phyloP scores from a whole-genome alignment of 2,797 vertebrate genomes.

The Megalops cyprinoides region DNA sequence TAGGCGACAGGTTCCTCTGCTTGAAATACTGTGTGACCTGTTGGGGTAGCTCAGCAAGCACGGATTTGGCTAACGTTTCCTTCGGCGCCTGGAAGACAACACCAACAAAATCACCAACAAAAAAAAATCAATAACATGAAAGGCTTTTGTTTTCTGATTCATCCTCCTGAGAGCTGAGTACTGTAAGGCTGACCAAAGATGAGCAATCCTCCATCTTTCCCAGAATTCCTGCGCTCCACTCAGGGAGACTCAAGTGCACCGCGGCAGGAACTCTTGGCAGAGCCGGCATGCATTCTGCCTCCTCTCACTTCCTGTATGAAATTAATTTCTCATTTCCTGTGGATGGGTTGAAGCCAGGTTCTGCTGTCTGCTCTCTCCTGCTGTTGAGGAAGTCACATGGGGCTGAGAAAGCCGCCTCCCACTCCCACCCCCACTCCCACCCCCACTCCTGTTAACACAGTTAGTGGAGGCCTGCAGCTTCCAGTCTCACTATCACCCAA shows the following conservation, averaged over 20 bases:
- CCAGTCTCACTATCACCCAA: too few species aligned
- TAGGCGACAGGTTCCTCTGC: conserved; percentile 89
- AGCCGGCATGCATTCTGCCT: conserved; percentile 28
- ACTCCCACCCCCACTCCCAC: conserved; percentile 48
- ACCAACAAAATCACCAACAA: conserved; percentile 17
- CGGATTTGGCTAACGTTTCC: conserved; percentile 95
- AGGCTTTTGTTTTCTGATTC: not conserved
- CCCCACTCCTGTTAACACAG: conserved; percentile 42
- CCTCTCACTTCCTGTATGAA: conserved; percentile 45
- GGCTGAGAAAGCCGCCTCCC: conserved; percentile 56
- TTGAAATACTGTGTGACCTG: conserved; percentile 99
- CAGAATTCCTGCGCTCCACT: conserved; percentile 16
- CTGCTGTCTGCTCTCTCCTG: conserved; percentile 59
- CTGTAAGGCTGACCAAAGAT: not conserved
- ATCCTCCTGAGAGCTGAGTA: not conserved
- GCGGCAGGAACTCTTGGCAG: conserved; percentile 18
- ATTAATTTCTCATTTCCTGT: conserved; percentile 63
- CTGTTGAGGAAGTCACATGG: conserved; percentile 62
- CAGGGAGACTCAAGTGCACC: not conserved
- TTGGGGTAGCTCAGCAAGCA: conserved; percentile 95
- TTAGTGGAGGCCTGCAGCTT: too few species aligned
- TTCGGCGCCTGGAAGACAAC: conserved; percentile 85
- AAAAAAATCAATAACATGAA: not conserved
- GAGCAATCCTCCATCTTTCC: not conserved
- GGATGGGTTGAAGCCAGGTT: conserved; percentile 64